Evolutionary conservation across 1,140 invertebrate species (phyloP).

Genomic region (Geopemphigus sp.): DNA sequence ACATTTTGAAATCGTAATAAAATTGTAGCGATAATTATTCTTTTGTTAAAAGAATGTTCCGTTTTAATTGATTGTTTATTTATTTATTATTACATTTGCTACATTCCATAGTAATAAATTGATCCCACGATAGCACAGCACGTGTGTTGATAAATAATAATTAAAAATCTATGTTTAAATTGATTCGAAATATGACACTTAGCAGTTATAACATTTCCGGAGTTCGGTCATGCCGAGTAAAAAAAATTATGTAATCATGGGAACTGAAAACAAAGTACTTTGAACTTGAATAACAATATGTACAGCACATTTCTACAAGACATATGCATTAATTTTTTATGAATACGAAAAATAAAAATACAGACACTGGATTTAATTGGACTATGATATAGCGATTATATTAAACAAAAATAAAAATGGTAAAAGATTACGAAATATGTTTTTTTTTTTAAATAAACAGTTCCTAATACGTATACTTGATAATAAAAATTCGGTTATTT

Average conservation of each 20-base stretch:
- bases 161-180: slow-evolving; percentile 13
- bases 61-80: background rate
- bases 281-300: slow-evolving; percentile 17
- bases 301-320: background rate
- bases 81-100: background rate
- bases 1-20: background rate
- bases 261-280: slow-evolving; percentile 21
- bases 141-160: slow-evolving; percentile 17
- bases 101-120: background rate
- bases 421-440: background rate
- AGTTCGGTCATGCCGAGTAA: slow-evolving; percentile 4
- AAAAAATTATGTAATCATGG: slow-evolving; percentile 17
- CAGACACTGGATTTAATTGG: background rate
- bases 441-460: background rate
- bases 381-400: background rate
- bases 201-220: slow-evolving; percentile 38
- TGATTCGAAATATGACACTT: background rate
- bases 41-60: slow-evolving; percentile 8
- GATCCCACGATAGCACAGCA: background rate
- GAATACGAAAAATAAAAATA: background rate
- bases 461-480: too few species aligned
- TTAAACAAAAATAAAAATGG: background rate
- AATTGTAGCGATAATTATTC: background rate
- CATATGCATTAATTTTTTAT: background rate
- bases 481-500: background rate